Conservation (phyloP, 2,113 vertebrate species). For the Heterotilapia buettikoferi region DNA sequence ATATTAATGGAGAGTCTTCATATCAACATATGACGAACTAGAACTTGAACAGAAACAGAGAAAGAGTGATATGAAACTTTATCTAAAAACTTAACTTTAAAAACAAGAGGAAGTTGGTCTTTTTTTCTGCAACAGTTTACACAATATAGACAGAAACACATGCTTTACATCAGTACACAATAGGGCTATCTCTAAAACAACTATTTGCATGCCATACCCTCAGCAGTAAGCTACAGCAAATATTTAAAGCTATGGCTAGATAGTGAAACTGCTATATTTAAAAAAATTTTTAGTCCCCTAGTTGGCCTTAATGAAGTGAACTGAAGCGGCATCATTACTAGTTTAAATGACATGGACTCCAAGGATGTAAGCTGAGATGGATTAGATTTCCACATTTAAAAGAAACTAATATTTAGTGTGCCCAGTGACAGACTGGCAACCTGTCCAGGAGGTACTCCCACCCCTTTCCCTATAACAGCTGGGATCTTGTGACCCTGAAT, state of each 20-base stretch:
- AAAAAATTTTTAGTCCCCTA: not conserved
- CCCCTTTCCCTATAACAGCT: not conserved
- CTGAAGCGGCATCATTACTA: not conserved
- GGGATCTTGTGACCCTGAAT: not conserved
- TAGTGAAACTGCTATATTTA: not conserved
- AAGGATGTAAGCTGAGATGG: not conserved
- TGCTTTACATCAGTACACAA: not conserved
- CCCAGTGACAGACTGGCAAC: not conserved
- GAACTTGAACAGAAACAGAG: not conserved
- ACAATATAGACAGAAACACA: not conserved
- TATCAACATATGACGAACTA: not conserved
- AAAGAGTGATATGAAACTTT: not conserved
- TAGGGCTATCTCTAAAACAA: not conserved
- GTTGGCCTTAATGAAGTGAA: not conserved
- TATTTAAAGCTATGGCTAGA: not conserved
- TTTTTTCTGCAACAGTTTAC: not conserved
- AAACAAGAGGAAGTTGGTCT: not conserved
- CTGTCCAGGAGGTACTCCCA: not conserved
- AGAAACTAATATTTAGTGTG: not conserved
- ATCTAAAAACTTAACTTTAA: not conserved
- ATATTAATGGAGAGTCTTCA: not conserved
- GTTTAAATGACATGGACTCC: not conserved
- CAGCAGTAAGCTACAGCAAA: not conserved
- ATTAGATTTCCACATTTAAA: not conserved
- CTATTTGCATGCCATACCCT: not conserved